Conservation (phyloP, 2,113 vertebrate species). For the Heterochromis multidens region DNA sequence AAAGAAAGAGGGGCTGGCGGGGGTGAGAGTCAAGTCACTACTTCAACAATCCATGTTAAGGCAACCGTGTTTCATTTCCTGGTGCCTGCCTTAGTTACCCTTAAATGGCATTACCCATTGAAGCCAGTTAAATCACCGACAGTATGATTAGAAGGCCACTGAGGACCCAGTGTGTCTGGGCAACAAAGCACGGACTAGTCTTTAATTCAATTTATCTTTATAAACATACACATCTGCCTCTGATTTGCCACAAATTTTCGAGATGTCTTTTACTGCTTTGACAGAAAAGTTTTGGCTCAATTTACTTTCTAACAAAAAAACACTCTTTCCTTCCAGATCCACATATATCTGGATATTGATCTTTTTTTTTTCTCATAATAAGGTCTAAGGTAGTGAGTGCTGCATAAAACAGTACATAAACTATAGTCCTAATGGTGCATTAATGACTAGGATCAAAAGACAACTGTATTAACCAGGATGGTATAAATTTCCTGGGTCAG, state of each 20-base stretch:
- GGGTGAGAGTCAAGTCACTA: conserved; percentile 38
- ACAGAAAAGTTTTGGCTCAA: conserved; percentile 68
- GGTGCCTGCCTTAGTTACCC: conserved; percentile 69
- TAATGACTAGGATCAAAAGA: conserved; percentile 71
- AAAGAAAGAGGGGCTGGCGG: conserved; percentile 9
- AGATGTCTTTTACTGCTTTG: conserved; percentile 73
- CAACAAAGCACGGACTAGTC: conserved; percentile 63
- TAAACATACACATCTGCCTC: conserved; percentile 78
- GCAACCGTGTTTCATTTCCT: conserved; percentile 81
- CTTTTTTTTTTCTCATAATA: conserved; percentile 57
- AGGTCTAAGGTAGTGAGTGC: conserved; percentile 59
- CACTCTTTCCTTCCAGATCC: conserved; percentile 51
- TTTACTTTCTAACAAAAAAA: conserved; percentile 65
- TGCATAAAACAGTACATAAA: conserved; percentile 71
- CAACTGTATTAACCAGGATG: conserved; percentile 44
- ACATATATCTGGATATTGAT: conserved; percentile 65
- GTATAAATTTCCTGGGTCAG: conserved; percentile 56
- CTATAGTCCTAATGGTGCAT: conserved; percentile 59
- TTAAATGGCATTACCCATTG: conserved; percentile 80
- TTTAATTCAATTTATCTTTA: conserved; percentile 78
- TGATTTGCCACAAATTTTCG: conserved; percentile 72
- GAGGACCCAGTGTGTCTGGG: conserved; percentile 62
- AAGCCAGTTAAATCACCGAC: conserved; percentile 77
- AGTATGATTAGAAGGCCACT: conserved; percentile 71
- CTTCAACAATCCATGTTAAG: conserved; percentile 67